phyloP scores from a whole-genome alignment of 2,797 vertebrate genomes.

The Sebastes steindachneri region DNA sequence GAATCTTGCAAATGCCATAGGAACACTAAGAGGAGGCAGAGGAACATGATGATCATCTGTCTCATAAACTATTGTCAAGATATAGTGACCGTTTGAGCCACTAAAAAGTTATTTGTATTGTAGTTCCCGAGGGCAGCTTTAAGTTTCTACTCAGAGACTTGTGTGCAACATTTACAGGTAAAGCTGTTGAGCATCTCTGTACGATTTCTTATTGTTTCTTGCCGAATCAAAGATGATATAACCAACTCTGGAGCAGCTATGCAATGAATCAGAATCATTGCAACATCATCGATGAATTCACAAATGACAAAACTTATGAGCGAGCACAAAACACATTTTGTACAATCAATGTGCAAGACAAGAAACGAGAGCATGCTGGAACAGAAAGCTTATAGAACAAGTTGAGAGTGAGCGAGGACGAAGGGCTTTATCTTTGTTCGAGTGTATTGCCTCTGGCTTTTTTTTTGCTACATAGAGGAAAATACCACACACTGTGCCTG shows the following conservation, averaged over 20 bases:
- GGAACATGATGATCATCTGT: background rate
- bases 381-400: background rate
- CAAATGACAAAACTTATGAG: background rate
- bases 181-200: background rate
- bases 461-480: conserved; percentile 4
- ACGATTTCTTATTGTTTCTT: background rate
- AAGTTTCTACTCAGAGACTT: background rate
- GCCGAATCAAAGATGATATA: background rate
- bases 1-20: background rate
- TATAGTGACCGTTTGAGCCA: background rate
- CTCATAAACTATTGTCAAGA: background rate
- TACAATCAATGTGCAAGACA: background rate
- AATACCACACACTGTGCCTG: conserved; percentile 1
- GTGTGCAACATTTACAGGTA: background rate
- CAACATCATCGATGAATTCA: background rate
- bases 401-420: background rate
- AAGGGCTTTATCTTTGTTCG: background rate
- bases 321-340: background rate
- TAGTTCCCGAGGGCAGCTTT: background rate
- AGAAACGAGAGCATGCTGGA: background rate
- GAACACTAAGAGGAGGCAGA: background rate
- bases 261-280: background rate
- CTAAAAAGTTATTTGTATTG: background rate
- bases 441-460: conserved; percentile 4
- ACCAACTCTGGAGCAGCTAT: background rate